A percentile compares a stretch with the other conserved stretches of the same genome.
These are phyloP conservation scores for Pseudois nayaur DNA, from an alignment of 2,113 vertebrate species.

Conservation along the genomic window DNA sequence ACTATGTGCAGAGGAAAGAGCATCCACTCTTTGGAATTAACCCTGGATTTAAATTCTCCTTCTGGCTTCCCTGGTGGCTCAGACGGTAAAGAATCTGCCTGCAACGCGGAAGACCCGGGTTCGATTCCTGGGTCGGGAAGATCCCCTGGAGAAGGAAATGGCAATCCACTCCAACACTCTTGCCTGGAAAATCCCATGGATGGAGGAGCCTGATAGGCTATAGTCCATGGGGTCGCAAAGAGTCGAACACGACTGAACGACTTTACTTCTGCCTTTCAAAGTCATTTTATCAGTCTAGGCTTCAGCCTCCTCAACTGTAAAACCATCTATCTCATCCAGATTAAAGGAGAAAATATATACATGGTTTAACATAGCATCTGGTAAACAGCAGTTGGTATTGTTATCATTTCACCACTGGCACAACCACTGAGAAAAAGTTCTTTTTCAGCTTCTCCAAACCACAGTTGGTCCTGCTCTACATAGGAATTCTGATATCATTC, in stretches of 20 bases:
- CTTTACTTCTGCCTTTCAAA: not conserved
- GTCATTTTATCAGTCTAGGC: not conserved
- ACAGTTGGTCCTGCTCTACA: not conserved
- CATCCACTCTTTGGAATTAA: not conserved
- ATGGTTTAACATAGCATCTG: not conserved
- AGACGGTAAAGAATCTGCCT: no score
- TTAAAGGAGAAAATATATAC: not conserved
- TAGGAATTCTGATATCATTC: not conserved
- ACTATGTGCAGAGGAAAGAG: not conserved
- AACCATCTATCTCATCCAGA: not conserved
- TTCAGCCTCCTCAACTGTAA: not conserved
- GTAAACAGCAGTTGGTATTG: not conserved
- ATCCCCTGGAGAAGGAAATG: no score
- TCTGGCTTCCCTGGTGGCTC: not conserved
- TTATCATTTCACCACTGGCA: not conserved
- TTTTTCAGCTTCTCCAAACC: not conserved
- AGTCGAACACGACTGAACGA: no score
- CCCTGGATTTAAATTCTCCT: not conserved
- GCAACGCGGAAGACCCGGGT: no score
- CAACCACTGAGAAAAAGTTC: not conserved
- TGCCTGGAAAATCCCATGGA: no score
- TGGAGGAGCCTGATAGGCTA: no score
- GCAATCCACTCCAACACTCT: no score
- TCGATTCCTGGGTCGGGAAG: no score
- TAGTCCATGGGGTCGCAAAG: no score